Evolutionary conservation across 2,888 invertebrate species (phyloP), one percentile per base, ranked within the genome.

Genomic region (Sycophila texana): DNA sequence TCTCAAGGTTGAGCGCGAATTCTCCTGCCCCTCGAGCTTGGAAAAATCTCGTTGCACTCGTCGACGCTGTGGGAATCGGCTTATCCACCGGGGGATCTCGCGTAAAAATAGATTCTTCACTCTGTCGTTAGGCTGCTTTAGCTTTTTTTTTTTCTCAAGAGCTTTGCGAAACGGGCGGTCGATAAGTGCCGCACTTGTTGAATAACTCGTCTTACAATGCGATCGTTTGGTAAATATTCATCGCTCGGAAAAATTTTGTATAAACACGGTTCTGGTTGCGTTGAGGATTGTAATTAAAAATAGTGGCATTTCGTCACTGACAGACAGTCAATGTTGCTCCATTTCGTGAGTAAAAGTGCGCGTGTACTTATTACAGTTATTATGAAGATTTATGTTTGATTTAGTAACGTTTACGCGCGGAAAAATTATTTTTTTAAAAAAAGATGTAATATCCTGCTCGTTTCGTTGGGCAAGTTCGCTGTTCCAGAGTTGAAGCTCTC

Each of bases 301-400:
- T 18, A n/a, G 10, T 72, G 4, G 18, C 30, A 12, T 72, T 72
- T 61, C 72, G 30, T 61, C 72, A 72, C 13, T 13, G 30, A 20
- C 51, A 51, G 26, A 4, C 51, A 26, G 30, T 14, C 13, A 12
- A 51, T 4, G 26, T 72, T 53, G 71, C 73, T 63, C 20, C 51
- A 63, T 12, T 30, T 73, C 39, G 73, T 47, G 51, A 53, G 30
- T 53, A 65, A 57, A 74, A 20, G n/a, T n/a, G 16, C 47, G n/a
- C 22, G 14, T 18, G 22, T 16, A 39, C 55, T 74, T 63, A 63
- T 65, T 65, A 65, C 39, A 5, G 47, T 65, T 65, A 65, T 74
- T 74, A 65, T 20, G 47, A 74, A 57, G 65, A 74, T 74, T 74
- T 65, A 63, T 73, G 30, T 53, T 47, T 39, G 18, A 26, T 60